Evolutionary conservation across 1,140 invertebrate genomes (phyloP), one percentile per base, ranked within the genome.

Genomic region (Sminthurinus signatus): DNA sequence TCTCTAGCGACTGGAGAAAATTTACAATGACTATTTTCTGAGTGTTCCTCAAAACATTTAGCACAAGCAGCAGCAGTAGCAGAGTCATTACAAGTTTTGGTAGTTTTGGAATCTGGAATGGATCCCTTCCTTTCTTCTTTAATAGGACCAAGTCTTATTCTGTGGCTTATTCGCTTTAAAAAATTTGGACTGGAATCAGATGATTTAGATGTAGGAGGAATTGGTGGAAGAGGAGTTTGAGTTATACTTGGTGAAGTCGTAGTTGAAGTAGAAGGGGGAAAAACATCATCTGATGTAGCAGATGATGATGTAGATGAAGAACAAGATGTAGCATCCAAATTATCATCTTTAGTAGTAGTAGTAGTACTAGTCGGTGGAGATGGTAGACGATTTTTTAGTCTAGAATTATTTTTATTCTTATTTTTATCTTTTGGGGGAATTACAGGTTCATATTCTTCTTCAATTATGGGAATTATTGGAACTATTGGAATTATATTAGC

Each of bases 121-220:
- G 44, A 17, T 10, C 5, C 19, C 8, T 17, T 39, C 17, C 25
- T 55, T 44, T 70, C 69, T 39, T 70, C 65, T 36, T 46, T 43
- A 15, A 67, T 70, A 12, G 65, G 43, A 55, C 43, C 60, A 19
- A 67, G 51, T 14, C 62, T 28, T 32, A 70, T 48, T 59, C 62
- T 70, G 31, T 59, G 46, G 61, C 65, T 67, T 25, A 70, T 36
- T 10, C 63, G 62, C 15, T 62, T 52, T 28, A 70, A 50, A 62
- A 67, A 67, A 28, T 43, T 60, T n/a, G n/a, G 51, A 36, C 14
- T 32, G 32, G 2, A 19, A 23, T 14, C 21, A 14, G 4, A 2
- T 12, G 12, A 12, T 15, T 10, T 56, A 3, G 3, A n/a, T 51
- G 5, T 5, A 51, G 21, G 21, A 8, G 50, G 27, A 56, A 12